Evolutionary conservation across 2,888 invertebrate species (phyloP).

Genomic region (Galeopsomyia nigrocyanea): DNA sequence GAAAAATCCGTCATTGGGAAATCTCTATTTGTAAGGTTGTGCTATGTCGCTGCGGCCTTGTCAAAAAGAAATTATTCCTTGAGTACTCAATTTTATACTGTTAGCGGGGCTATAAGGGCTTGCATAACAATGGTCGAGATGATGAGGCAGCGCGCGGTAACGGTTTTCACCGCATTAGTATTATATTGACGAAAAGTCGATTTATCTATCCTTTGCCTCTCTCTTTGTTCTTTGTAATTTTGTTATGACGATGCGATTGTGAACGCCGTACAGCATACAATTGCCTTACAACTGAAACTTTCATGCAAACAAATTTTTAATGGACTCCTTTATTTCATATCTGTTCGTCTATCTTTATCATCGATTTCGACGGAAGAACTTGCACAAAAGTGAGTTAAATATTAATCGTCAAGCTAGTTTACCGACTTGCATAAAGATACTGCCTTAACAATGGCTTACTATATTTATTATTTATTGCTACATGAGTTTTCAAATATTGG

Average conservation of each 20-base stretch:
- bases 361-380: no score
- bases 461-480: no score
- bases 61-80: constrained; percentile 20
- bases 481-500: no score
- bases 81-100: constrained; percentile 41
- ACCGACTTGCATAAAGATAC: no score
- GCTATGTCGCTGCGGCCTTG: neutral
- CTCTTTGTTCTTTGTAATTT: neutral
- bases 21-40: constrained; percentile 31
- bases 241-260: neutral
- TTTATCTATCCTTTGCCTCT: neutral
- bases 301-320: no score
- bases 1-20: constrained; percentile 36
- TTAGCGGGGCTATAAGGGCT: constrained; percentile 16
- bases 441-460: no score
- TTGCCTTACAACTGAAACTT: no score
- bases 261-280: no score
- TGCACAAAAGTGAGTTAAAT: neutral
- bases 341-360: no score
- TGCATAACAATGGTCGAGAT: constrained; percentile 37
- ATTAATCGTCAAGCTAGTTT: neutral
- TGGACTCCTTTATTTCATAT: no score
- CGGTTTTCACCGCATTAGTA: constrained; percentile 18
- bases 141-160: constrained; percentile 13
- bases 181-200: constrained; percentile 18